These are phyloP conservation scores for Agrenia bidenticulata DNA, from an alignment of 2,888 invertebrate species.

Conservation along the genomic window DNA sequence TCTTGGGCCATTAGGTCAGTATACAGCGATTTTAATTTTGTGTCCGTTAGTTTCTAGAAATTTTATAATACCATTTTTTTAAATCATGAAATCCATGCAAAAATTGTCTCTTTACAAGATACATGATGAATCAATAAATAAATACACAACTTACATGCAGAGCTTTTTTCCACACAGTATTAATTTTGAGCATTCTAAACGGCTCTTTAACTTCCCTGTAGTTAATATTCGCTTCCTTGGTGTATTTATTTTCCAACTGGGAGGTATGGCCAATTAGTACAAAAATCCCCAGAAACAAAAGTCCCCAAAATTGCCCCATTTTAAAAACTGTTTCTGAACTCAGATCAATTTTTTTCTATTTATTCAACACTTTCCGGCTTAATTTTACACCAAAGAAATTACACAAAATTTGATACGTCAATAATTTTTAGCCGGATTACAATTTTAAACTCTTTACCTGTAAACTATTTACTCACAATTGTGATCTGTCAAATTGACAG, in stretches of 20 bases:
- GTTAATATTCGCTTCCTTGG: constrained; percentile 50
- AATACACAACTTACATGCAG: constrained; percentile 69
- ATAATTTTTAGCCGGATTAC: too few relatives aligned
- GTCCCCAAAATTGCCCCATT: too few relatives aligned
- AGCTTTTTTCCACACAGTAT: constrained; percentile 86
- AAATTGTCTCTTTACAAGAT: background rate
- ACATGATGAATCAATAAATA: too few relatives aligned
- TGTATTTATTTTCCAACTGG: constrained; percentile 46
- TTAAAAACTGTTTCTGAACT: too few relatives aligned
- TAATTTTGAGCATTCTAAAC: constrained; percentile 86
- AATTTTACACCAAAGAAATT: too few relatives aligned
- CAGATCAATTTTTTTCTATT: too few relatives aligned
- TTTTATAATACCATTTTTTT: constrained; percentile 9
- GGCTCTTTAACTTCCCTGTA: constrained; percentile 77
- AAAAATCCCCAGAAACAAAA: too few relatives aligned
- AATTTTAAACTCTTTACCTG: too few relatives aligned
- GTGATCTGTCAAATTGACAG: too few relatives aligned
- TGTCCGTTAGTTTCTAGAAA: constrained; percentile 74
- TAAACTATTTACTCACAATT: too few relatives aligned
- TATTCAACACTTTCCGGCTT: too few relatives aligned
- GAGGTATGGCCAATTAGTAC: background rate
- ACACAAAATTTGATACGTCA: too few relatives aligned
- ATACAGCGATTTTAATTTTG: constrained; percentile 80
- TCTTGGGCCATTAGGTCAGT: constrained; percentile 89
- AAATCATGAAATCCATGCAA: background rate